Base-by-base conservation (phyloP, 2,113 vertebrate species). In the Antechinus stuartii region DNA sequence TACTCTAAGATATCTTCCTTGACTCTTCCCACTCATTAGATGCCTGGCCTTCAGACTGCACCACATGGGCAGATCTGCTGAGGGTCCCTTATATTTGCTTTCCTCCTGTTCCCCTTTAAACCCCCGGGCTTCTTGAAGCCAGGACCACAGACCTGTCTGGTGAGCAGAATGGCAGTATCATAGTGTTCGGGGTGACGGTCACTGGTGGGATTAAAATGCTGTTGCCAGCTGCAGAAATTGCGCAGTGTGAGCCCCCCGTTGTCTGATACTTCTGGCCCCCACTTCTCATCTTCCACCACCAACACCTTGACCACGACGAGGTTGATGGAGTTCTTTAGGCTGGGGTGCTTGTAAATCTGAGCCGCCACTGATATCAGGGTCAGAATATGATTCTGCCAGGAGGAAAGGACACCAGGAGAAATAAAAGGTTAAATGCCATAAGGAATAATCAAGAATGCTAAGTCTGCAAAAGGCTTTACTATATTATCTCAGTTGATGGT, bases 181-280 rank as follows among this genome's bases (percentile, higher is more conserved):
- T 99, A 99, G 97, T 99, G 99, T 96, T 99, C 99, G 0, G 99
- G 99, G 94, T 99, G 99, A 54, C 99, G 98, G 97, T 99, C 99
- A 0, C 99, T 99, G 0, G 97, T 96, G 0, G 99, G 99, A 97
- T 99, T 99, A 98, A 99, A 99, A 19, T n/a, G 97, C 91, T 99
- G 99, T 97, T 99, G 99, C 99, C 99, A 99, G 96, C 95, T 98
- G 97, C 99, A 99, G 98, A 99, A 99, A 98, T 99, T 99, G 19
- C 99, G 98, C n/a, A 99, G 98, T 0, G 99, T 99, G 46, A 99
- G 98, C 0, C 99, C 99, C 0, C 99, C 99, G 0, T 99, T 99
- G 98, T 99, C 99, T 0, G 99, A 99, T 46, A 99, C 97, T 84
- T 98, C 98, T 0, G 99, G 99, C 23, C 99, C 99, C 0, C 93